Evolutionary conservation across 2,113 vertebrate species (phyloP), one percentile per base, ranked within the genome.

Genomic region (Euleptes europaea): DNA sequence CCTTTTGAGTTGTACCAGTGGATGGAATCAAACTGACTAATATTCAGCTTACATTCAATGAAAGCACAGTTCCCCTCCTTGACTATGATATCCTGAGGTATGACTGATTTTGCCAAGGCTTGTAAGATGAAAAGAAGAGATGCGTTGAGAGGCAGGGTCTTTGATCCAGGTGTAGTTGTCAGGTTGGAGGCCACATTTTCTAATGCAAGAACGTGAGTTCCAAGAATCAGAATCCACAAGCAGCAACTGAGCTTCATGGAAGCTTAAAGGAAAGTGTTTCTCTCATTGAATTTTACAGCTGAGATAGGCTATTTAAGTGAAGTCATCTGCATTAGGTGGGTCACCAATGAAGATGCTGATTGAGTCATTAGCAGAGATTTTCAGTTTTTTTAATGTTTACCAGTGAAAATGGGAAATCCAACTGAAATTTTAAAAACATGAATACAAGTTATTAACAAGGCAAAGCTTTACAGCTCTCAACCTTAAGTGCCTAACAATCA

Each of bases 1-100:
- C 98, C 98, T 94, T 96, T 98, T 23, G 98, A 97, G 92, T 98
- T 98, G 92, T 96, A 98, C 98, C 98, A 99, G 87, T 86, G 89
- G n/a, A 98, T 84, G 44, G 93, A 92, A 86, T 95, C 93, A 54
- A 94, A 84, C 7, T 88, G 89, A 88, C 65, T 87, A 80, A 87
- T 89, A 2, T 97, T 97, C 86, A 98, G 95, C 84, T 98, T 98
- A 92, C 98, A 99, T 90, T 96, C 91, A 14, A 99, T 95, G 42
- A 97, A 91, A n/a, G 91, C n/a, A 82, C 94, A 97, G 85, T 94
- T 92, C 19, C 98, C 98, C 86, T 99, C 98, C 93, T 96, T 97
- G 80, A 92, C 97, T 92, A 98, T 97, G 47, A 98, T 77, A 89
- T 95, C 90, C 78, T 92, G 91, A 78, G 94, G 89, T 51, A 95